phyloP scores from a whole-genome alignment of 2,113 vertebrate species.

The Alligator mississippiensis region DNA sequence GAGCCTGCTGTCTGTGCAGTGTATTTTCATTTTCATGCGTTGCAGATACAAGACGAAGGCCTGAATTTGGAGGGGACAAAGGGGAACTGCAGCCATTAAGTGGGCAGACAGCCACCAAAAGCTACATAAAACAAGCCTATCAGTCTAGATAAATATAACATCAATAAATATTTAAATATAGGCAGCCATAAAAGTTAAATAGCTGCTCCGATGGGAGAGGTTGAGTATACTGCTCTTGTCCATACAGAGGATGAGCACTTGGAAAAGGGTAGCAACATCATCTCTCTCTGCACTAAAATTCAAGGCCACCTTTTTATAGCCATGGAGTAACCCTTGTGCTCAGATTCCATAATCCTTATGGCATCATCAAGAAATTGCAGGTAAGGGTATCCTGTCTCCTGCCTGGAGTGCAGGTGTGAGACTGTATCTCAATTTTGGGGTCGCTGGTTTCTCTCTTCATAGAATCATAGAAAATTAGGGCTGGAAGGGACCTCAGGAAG shows the following conservation, averaged over 20 bases:
- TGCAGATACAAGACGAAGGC: not conserved
- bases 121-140: not conserved
- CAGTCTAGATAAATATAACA: not conserved
- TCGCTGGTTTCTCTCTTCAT: too few species aligned
- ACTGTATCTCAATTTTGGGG: too few species aligned
- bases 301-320: not conserved
- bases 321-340: not conserved
- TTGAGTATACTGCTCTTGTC: not conserved
- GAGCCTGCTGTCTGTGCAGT: not conserved
- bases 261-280: not conserved
- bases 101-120: not conserved
- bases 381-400: not conserved
- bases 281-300: not conserved
- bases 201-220: conserved; percentile 29
- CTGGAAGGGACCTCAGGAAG: too few species aligned
- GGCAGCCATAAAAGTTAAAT: conserved; percentile 40
- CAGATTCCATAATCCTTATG: not conserved
- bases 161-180: conserved; percentile 51
- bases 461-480: too few species aligned
- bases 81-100: not conserved
- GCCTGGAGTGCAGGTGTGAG: not conserved
- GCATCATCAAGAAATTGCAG: not conserved
- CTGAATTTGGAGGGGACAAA: not conserved
- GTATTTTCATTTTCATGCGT: accelerated
- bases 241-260: not conserved